These are phyloP conservation scores for Cotesia congregata DNA, from an alignment of 2,888 invertebrate genomes.

Conservation along the genomic window DNA sequence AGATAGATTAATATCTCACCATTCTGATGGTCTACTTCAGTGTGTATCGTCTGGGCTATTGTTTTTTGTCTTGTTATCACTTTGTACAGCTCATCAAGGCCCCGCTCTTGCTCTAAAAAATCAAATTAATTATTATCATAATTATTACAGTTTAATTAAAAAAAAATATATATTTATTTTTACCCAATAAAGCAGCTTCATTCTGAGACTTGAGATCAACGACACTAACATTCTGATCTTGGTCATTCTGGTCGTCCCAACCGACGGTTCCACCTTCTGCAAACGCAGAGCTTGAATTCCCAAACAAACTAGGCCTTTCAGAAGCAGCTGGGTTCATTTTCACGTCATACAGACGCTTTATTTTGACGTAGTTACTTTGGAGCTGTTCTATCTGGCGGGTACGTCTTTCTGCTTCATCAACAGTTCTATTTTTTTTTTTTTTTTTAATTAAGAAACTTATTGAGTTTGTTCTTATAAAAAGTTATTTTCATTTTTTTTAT, in stretches of 20 bases:
- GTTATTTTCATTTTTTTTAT: neutral
- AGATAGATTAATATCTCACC: conserved; percentile 70
- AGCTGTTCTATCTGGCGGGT: conserved; percentile 75
- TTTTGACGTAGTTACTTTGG: conserved; percentile 74
- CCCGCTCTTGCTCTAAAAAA: conserved; percentile 80
- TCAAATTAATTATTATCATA: conserved; percentile 18
- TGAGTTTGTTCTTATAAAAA: neutral
- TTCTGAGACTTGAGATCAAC: conserved; percentile 74
- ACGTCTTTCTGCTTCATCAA: conserved; percentile 76
- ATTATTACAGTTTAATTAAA: no score
- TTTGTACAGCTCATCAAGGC: conserved; percentile 81
- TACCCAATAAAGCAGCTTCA: conserved; percentile 75
- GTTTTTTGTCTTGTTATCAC: conserved; percentile 83
- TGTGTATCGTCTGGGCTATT: conserved; percentile 81
- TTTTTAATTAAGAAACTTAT: conserved; percentile 54
- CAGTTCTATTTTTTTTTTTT: conserved; percentile 70
- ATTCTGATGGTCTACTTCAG: conserved; percentile 84
- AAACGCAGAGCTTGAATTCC: conserved; percentile 60
- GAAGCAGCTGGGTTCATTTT: conserved; percentile 61
- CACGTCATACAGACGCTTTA: conserved; percentile 72
- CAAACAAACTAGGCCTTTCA: conserved; percentile 66
- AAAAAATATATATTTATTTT: conserved; percentile 1
- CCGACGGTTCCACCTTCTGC: conserved; percentile 71
- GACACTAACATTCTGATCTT: conserved; percentile 70
- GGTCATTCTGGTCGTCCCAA: conserved; percentile 69